Evolutionary conservation across 2,797 vertebrate species (phyloP), one percentile per base, ranked within the genome.

Genomic region (Acipenser oxyrinchus): DNA sequence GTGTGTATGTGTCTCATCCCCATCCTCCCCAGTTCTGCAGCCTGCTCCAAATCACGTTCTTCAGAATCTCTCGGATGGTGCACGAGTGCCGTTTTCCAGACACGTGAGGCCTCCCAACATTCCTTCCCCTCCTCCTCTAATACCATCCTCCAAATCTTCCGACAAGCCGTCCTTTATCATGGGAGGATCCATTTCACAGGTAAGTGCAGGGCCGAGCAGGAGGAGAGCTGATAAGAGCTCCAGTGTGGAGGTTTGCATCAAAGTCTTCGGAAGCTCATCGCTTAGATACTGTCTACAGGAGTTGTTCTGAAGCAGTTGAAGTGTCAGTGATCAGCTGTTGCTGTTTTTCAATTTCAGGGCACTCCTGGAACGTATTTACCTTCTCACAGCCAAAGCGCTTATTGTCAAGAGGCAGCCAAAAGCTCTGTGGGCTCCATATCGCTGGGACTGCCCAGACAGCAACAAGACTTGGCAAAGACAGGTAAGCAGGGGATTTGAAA

Each of bases 111-210:
- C 95, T 4, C 72, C 89, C 71, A 92, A 92, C 87, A 92, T 92
- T 89, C 91, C 91, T 63, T 92, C 91, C 78, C n/a, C 97, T 4
- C 97, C 97, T 58, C 96, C 96, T 1, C 95, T 99, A 83, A 99
- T 99, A 85, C 96, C 96, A 51, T 99, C 96, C 59, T 94, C 94
- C 79, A 99, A 99, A 84, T 91, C 94, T 68, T 90, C 94, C 6
- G 96, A 99, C 85, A 99, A 99, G 77, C 95, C 95, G 10, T 95
- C 95, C 58, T 99, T 98, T 83, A 97, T 97, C 78, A 93, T 97
- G 78, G 96, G 96, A 69, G 95, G 96, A 74, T 99, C 97, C 50
- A 98, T 99, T 76, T 98, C 95, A 75, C 95, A 96, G 92, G 97
- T 98, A 85, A 81, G 85, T 67, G 11, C 9, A 55, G 37, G 37